Conservation (phyloP, 1,140 invertebrate genomes). For the Ectropis grisescens region DNA sequence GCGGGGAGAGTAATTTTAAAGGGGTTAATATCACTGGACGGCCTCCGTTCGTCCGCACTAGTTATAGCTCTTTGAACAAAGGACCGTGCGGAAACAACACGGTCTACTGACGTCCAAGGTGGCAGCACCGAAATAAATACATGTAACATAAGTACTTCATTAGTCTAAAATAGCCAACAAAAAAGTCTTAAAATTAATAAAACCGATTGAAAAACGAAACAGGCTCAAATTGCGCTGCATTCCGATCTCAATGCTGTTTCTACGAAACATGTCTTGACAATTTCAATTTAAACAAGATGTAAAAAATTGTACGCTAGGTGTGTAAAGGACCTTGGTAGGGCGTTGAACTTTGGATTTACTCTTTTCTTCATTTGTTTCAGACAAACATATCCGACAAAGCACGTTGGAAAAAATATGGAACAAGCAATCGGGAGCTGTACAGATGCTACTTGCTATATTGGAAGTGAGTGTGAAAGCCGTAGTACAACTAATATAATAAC, state of each 20-base stretch:
- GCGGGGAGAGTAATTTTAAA: slow-evolving; percentile 15
- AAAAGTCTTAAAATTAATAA: background rate
- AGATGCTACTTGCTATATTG: slow-evolving; percentile 68
- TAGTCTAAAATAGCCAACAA: background rate
- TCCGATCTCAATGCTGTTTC: too few relatives aligned
- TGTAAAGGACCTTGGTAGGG: too few relatives aligned
- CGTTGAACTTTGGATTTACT: too few relatives aligned
- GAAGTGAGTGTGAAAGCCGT: too few relatives aligned
- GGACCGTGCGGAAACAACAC: slow-evolving; percentile 14
- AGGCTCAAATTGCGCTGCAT: too few relatives aligned
- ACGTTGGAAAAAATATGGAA: slow-evolving; percentile 71
- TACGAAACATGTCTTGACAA: too few relatives aligned
- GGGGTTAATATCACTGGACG: slow-evolving; percentile 30
- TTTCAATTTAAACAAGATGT: too few relatives aligned
- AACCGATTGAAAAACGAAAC: background rate
- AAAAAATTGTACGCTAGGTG: too few relatives aligned
- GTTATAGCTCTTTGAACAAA: slow-evolving; percentile 14
- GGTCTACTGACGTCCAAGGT: background rate
- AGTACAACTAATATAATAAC: too few relatives aligned
- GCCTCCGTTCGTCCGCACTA: slow-evolving; percentile 19
- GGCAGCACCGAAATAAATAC: background rate
- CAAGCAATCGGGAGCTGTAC: slow-evolving; percentile 70
- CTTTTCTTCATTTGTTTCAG: slow-evolving; percentile 65
- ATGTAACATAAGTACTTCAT: background rate
- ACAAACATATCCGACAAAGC: slow-evolving; percentile 71